A percentile compares a stretch with the other conserved stretches of the same genome.
phyloP scores from a whole-genome alignment of 2,113 vertebrate genomes.

The Indri indri region DNA sequence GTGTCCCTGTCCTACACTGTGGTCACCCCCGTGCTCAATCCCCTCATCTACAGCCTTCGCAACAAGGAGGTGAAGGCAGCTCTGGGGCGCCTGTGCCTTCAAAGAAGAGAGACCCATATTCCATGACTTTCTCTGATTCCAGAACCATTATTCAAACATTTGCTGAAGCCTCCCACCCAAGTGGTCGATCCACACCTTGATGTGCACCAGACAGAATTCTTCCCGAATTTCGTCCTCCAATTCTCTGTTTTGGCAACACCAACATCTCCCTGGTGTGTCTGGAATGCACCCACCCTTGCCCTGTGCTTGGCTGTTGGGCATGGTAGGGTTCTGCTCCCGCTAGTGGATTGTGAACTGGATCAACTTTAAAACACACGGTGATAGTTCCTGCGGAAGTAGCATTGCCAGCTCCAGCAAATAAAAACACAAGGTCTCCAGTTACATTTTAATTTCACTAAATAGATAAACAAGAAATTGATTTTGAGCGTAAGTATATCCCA shows the following conservation, averaged over 20 bases:
- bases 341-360: not conserved
- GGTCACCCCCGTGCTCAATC: constrained; percentile 49
- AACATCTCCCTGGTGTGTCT: not conserved
- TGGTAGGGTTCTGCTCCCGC: not conserved
- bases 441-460: no score
- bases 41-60: not conserved
- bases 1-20: constrained; percentile 51
- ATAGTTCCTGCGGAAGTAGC: not conserved
- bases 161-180: not conserved
- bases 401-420: not conserved
- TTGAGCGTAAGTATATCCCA: not conserved
- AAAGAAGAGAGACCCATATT: not conserved
- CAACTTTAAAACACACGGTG: not conserved
- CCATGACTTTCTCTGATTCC: no score
- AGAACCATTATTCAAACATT: no score
- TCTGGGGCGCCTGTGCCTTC: not conserved
- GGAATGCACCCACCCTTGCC: not conserved
- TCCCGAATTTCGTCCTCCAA: no score
- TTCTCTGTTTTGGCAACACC: not conserved
- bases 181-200: fast-evolving
- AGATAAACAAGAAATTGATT: not conserved
- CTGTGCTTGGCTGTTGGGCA: not conserved
- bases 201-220: not conserved
- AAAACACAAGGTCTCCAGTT: not conserved
- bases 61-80: constrained; percentile 68